Percentiles rank a stretch among this genome's conserved stretches.
Conservation (phyloP, 2,113 vertebrate genomes). For the Scophthalmus maximus region DNA sequence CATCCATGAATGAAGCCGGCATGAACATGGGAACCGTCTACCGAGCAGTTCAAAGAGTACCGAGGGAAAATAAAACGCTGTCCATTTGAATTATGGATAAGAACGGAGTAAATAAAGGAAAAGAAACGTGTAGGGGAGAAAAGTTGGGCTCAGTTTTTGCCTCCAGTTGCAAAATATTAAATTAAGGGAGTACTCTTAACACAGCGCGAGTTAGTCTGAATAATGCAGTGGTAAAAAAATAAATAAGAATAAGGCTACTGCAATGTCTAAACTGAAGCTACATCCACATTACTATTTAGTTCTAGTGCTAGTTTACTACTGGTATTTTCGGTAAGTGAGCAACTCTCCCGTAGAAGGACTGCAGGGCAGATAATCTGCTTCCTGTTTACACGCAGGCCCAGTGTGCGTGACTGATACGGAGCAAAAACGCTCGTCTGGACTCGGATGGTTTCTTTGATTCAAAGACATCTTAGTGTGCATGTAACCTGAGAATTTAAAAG, state of each 20-base stretch:
- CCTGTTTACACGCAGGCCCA: too few relatives aligned
- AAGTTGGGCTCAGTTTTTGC: background rate
- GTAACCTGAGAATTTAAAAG: background rate
- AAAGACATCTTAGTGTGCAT: too few relatives aligned
- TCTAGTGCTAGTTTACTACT: too few relatives aligned
- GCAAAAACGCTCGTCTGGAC: too few relatives aligned
- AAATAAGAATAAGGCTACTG: too few relatives aligned
- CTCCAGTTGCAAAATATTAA: conserved; percentile 1
- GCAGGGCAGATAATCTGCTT: too few relatives aligned
- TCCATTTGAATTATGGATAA: conserved; percentile 5
- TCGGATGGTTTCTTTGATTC: too few relatives aligned
- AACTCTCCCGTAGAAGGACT: too few relatives aligned
- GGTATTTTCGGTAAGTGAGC: too few relatives aligned
- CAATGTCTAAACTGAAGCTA: background rate
- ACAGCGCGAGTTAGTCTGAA: background rate
- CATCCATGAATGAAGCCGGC: background rate
- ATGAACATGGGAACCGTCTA: background rate
- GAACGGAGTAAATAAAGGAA: background rate
- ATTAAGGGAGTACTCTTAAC: background rate
- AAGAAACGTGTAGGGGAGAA: background rate
- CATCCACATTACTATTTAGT: too few relatives aligned
- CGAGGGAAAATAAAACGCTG: background rate
- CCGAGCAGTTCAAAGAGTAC: background rate
- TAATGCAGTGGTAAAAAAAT: background rate
- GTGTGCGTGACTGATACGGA: too few relatives aligned